These are phyloP conservation scores for Sinocyclocheilus anshuiensis DNA, from an alignment of 2,113 vertebrate genomes.

Conservation along the genomic window DNA sequence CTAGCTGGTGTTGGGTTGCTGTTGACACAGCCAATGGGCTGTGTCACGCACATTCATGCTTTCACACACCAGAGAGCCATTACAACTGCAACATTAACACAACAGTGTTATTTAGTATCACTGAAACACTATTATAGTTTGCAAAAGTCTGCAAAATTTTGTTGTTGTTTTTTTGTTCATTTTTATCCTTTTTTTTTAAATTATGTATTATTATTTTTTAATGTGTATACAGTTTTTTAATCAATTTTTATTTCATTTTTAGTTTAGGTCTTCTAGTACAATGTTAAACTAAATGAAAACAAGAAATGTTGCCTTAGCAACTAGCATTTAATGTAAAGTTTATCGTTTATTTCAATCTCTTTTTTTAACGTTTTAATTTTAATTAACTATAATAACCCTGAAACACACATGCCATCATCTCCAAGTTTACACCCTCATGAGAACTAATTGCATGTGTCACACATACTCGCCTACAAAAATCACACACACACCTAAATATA, in stretches of 20 bases:
- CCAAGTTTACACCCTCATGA: background rate
- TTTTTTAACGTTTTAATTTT: background rate
- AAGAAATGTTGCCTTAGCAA: too few relatives aligned
- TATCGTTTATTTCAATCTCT: too few relatives aligned
- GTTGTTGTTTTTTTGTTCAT: too few relatives aligned
- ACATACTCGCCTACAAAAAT: background rate
- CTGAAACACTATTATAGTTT: background rate
- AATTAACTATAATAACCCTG: background rate
- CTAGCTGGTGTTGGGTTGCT: constrained; percentile 62
- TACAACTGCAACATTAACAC: background rate
- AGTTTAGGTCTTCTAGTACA: background rate
- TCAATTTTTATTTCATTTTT: too few relatives aligned
- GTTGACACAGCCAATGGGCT: constrained; percentile 54
- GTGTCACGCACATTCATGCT: constrained; percentile 58
- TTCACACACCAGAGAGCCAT: constrained; percentile 62
- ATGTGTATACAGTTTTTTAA: too few relatives aligned
- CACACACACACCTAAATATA: background rate
- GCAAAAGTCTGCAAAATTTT: too few relatives aligned
- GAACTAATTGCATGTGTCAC: background rate
- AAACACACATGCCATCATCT: background rate
- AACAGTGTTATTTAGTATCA: background rate
- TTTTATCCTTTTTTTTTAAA: too few relatives aligned
- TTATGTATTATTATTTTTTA: too few relatives aligned
- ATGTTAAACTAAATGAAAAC: background rate
- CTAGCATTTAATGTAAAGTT: too few relatives aligned